Evolutionary conservation across 1,140 invertebrate species (phyloP), one percentile per base, ranked within the genome.

Genomic region (Coptotermes formosanus): DNA sequence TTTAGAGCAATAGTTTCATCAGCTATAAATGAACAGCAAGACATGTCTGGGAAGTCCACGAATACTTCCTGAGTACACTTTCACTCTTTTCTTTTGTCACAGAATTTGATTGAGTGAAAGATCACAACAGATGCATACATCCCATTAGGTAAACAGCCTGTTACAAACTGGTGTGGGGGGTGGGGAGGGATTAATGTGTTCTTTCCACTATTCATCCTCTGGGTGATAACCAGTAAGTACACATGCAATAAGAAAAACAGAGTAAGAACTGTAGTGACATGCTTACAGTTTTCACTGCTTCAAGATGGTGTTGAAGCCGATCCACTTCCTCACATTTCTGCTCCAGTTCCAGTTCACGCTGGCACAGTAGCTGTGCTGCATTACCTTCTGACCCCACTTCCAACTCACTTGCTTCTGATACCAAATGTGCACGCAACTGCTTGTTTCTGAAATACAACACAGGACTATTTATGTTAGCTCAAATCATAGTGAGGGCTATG

Each of bases 361-460:
- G 88, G 86, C 90, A 88, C 85, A 92, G 87, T 85, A 91, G 87
- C 85, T 91, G 90, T 52, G 91, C 89, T 30, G 89, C 90, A 43
- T 91, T 90, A 25, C 64, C 64, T 75, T 30, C 64, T 30, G n/a
- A 75, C 81, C 89, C 88, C 86, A 85, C 87, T 81, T 89, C 87
- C 21, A 88, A 84, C 75, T 89, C 90, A 82, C 85, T 91, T 21
- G 90, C 91, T 85, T 96, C 95, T 6, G 94, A 92, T 86, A 95
- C 93, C 75, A 96, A 90, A 89, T 96, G 95, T 25, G 94, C 94
- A 82, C 95, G 93, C 69, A 96, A 92, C 90, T 96, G 95, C 89
- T 95, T 95, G 89, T 96, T 96, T 89, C 94, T 94, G 88, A 32
- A 91, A 91, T 23, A 86, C 14, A 83, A 32, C 19, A 25, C 16